Base-by-base conservation (phyloP, 2,888 invertebrate genomes). In the Rhimphoctona megacephalus region DNA sequence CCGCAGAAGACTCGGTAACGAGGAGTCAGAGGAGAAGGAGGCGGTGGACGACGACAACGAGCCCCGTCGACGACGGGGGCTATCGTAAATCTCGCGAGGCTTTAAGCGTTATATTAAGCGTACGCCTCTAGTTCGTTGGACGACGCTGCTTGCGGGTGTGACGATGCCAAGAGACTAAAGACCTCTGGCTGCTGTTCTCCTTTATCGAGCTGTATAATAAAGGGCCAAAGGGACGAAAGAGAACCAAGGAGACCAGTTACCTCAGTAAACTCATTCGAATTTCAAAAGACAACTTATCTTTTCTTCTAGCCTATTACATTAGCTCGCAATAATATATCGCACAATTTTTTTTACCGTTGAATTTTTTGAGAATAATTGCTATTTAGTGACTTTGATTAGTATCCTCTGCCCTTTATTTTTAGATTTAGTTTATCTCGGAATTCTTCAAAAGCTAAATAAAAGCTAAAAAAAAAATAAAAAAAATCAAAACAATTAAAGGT, bases 51-150 rank as follows among this genome's bases (percentile, higher is more conserved):
- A 67, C 67, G 78, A 49, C 46, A 54, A 61, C 46, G 61, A 78
- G 67, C 22, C 49, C 22, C 66, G 67, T 36, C 54, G 61, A 78
- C 73, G 78, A 66, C 43, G 72, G 46, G 46, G 73, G 64, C 66
- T 80, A 81, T 81, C 81, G 83, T 86, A 86, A 86, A 86, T 86
- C 83, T 86, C 81, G 33, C 57, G 66, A 79, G 85, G 85, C 76
- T 81, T 86, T 86, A 81, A 86, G 57, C 80, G 83, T 86, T 86
- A 86, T 81, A 83, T 83, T 83, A 81, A n/a, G 80, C 86, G 80
- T 80, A 86, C 73, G 66, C 46, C 85, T 70, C 25, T 57, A 70
- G 57, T 43, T 79, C 52, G 70, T 69, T 79, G 64, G 36, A 33
- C 76, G 33, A 30, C 49, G 46, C 33, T 46, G 25, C 74, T 83